These are phyloP conservation scores for Hydraecia micacea DNA, from an alignment of 2,888 invertebrate species.

Conservation along the genomic window DNA sequence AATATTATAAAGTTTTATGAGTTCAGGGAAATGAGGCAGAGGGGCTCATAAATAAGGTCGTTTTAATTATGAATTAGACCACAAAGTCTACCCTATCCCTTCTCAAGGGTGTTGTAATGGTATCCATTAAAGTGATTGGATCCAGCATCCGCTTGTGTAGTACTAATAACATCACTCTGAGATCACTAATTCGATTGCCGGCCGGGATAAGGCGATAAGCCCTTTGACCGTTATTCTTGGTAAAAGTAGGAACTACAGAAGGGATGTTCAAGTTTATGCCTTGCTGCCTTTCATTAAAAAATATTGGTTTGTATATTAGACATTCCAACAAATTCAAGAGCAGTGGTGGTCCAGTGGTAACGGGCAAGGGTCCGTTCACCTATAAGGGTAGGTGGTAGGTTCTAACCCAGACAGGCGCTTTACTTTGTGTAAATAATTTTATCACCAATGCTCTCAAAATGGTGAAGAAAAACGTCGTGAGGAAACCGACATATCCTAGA, in stretches of 20 bases:
- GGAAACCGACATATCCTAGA: too few relatives aligned
- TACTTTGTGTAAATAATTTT: too few relatives aligned
- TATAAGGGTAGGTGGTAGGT: too few relatives aligned
- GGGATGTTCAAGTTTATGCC: neutral
- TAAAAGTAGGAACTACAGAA: slow-evolving; percentile 15
- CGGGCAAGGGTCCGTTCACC: too few relatives aligned
- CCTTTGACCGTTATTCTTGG: slow-evolving; percentile 6
- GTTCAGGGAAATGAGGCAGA: neutral
- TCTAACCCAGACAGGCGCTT: too few relatives aligned
- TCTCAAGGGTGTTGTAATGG: slow-evolving; percentile 30
- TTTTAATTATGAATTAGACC: slow-evolving; percentile 31
- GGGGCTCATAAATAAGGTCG: slow-evolving; percentile 10
- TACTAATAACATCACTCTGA: slow-evolving; percentile 41
- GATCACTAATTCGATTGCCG: slow-evolving; percentile 39
- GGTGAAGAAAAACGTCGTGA: too few relatives aligned
- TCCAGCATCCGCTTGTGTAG: slow-evolving; percentile 12
- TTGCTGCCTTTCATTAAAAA: neutral
- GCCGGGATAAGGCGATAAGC: slow-evolving; percentile 33
- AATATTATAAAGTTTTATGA: neutral
- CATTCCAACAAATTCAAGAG: neutral
- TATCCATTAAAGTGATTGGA: slow-evolving; percentile 25
- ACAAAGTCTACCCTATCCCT: slow-evolving; percentile 3
- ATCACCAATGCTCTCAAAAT: too few relatives aligned
- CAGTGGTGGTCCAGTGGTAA: too few relatives aligned
- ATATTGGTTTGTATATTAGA: neutral